A percentile compares a stretch with the other conserved stretches of the same genome.
Conservation (phyloP, 2,113 vertebrate species). For the Leptodactylus fuscus region DNA sequence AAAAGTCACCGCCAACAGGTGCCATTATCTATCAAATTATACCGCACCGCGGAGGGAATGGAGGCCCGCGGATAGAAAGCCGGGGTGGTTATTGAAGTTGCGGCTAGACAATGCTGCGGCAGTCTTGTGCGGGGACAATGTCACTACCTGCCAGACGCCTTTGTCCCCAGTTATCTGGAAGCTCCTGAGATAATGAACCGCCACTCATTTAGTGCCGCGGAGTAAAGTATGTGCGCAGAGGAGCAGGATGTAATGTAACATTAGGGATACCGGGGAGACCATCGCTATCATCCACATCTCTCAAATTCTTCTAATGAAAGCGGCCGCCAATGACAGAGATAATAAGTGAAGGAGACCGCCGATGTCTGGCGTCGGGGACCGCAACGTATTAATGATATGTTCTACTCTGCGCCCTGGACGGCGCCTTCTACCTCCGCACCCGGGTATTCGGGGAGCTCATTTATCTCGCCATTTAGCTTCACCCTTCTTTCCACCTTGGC, state of each 20-base stretch:
- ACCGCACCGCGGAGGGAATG: not conserved
- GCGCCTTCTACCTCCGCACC: not conserved
- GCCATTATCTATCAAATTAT: constrained; percentile 31
- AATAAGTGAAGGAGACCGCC: too few relatives aligned
- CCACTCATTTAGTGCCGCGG: not conserved
- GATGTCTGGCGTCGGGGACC: too few relatives aligned
- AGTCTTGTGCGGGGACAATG: too few relatives aligned
- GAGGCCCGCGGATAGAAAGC: not conserved
- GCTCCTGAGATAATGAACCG: not conserved
- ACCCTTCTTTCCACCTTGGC: not conserved
- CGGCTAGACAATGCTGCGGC: not conserved
- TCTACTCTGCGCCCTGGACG: not conserved
- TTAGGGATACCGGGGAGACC: not conserved
- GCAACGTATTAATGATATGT: too few relatives aligned
- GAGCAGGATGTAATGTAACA: constrained; percentile 14
- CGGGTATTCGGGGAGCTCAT: too few relatives aligned
- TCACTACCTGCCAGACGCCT: not conserved
- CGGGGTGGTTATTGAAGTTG: not conserved
- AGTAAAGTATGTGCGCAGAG: not conserved
- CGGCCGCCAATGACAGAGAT: not conserved
- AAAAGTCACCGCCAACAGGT: constrained; percentile 24
- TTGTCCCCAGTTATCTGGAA: too few relatives aligned
- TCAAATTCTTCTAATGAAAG: constrained; percentile 13
- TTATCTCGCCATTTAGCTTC: too few relatives aligned
- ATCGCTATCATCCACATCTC: not conserved